Base-by-base conservation (phyloP, 2,113 vertebrate species). In the Melanotaenia duboulayi region DNA sequence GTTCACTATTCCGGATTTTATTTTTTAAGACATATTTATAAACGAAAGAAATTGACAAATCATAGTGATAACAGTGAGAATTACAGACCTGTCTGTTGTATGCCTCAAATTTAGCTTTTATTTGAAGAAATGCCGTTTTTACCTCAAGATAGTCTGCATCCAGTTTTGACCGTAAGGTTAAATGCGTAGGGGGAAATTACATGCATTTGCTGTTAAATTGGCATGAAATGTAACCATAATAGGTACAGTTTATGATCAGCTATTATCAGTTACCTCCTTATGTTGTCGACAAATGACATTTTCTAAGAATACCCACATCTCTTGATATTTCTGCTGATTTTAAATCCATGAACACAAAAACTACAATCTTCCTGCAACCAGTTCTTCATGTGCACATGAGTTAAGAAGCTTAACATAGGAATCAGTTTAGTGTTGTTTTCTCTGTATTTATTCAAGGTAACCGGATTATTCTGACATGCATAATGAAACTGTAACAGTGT, bases 401-500 rank as follows among this genome's bases (percentile, higher is more conserved):
- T 37, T 49, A 10, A 44, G 22, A 14, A 13, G n/a, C n/a, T 35
- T 24, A 11, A n/a, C 42, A 16, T 37, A 56, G 16, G 37, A 46
- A 17, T 37, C 60, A 16, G 16, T 56, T 11, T 24, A 19, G 14
- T 52, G 9, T 39, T 51, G 55, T 42, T 65, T 24, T 2, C 3
- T 7, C n/a, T 60, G 50, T 48, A 20, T 44, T 64, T 54, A 51
- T 65, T 73, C 7, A n/a, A 32, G 7, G 7, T 42, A 22, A 46
- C 12, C 23, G 55, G 28, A 35, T 49, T 58, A 20, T 69, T 70
- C 56, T 11, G 17, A 1, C 32, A 32, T 44, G 32, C 8, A 13
- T 65, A 48, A 40, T 59, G 61, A 16, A 71, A 23, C 35, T 63
- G 50, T 70, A 12, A 46, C 37, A 57, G 39, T 14, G 13, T 0